Conservation (phyloP, 2,888 invertebrate species). For the Euclidia mi region DNA sequence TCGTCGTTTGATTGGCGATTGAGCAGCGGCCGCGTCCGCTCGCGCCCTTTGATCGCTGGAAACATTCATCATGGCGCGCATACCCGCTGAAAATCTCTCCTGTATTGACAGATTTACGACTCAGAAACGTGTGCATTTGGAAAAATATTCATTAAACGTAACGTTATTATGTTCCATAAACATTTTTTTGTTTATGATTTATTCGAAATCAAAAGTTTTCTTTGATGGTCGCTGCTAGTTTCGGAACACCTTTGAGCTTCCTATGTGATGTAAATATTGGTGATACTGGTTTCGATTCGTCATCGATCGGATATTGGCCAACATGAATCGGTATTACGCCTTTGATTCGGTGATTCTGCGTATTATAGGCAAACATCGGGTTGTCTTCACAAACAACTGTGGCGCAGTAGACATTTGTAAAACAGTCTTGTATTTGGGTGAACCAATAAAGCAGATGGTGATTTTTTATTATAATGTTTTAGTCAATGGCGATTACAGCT, state of each 20-base stretch:
- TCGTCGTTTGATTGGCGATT: slow-evolving; percentile 26
- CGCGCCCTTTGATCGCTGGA: slow-evolving; percentile 63
- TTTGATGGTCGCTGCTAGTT: slow-evolving; percentile 43
- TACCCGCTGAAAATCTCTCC: slow-evolving; percentile 42
- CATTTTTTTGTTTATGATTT: slow-evolving; percentile 55
- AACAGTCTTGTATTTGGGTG: no score
- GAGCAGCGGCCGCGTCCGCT: slow-evolving; percentile 48
- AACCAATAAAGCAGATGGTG: no score
- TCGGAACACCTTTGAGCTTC: slow-evolving; percentile 26
- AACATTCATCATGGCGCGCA: slow-evolving; percentile 61
- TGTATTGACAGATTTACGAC: slow-evolving; percentile 70
- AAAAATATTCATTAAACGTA: slow-evolving; percentile 55
- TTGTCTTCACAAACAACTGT: no score
- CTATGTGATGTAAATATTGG: slow-evolving; percentile 43
- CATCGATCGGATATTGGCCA: slow-evolving; percentile 5
- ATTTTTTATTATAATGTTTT: no score
- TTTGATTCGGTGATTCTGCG: slow-evolving; percentile 1
- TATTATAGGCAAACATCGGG: background rate
- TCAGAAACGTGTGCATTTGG: slow-evolving; percentile 46
- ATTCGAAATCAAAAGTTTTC: slow-evolving; percentile 50
- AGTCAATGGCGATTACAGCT: no score
- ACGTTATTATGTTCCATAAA: slow-evolving; percentile 53
- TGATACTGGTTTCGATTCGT: slow-evolving; percentile 16
- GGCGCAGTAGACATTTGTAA: no score
- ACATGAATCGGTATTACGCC: background rate